These are phyloP conservation scores for Bothrops jararaca DNA, from an alignment of 2,113 vertebrate species.

Conservation along the genomic window DNA sequence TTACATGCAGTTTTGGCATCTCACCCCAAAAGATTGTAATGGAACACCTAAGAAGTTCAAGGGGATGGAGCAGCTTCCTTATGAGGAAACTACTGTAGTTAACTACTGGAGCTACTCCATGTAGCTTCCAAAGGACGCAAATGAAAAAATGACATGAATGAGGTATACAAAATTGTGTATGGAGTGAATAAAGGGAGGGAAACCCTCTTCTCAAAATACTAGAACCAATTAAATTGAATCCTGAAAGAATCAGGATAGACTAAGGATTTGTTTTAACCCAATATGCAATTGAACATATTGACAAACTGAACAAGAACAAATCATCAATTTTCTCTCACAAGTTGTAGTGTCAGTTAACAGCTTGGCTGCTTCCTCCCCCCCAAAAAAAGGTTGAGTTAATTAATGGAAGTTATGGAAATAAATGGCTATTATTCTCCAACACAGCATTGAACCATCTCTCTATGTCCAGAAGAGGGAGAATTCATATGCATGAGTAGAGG, in stretches of 20 bases:
- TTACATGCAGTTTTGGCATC: background rate
- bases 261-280: background rate
- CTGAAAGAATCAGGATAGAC: background rate
- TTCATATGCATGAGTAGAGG: background rate
- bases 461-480: background rate
- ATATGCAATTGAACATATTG: background rate
- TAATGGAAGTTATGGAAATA: background rate
- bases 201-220: background rate
- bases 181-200: background rate
- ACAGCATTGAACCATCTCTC: background rate
- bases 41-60: background rate
- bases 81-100: background rate
- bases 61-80: background rate
- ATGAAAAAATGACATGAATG: background rate
- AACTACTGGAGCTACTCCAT: background rate
- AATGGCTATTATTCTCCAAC: background rate
- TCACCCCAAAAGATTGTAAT: background rate
- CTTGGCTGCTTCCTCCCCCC: background rate
- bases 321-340: background rate
- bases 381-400: background rate
- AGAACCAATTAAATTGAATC: background rate
- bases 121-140: background rate
- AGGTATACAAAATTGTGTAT: background rate
- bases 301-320: background rate
- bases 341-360: background rate